A percentile compares a stretch with the other conserved stretches of the same genome.
phyloP scores from a whole-genome alignment of 2,888 invertebrate genomes.

The Drosophila tripunctata region DNA sequence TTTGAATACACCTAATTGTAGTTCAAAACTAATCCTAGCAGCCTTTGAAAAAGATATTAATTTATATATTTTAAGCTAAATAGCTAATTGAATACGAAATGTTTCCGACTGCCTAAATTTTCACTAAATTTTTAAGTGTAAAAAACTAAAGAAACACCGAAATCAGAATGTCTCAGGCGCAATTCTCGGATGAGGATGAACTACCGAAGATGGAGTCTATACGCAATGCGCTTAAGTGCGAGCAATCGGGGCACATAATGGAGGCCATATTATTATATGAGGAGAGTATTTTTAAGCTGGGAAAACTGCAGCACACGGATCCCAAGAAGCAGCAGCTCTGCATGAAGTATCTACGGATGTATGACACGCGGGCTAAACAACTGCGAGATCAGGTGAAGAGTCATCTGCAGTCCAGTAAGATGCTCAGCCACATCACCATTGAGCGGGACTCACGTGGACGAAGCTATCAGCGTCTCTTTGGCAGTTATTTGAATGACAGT shows the following conservation, averaged over 20 bases:
- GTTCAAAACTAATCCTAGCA: not conserved
- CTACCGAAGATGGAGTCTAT: conserved; percentile 53
- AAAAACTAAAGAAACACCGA: too few relatives aligned
- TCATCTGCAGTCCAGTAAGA: conserved; percentile 89
- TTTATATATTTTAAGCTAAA: too few relatives aligned
- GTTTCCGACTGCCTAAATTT: too few relatives aligned
- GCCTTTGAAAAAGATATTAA: not conserved
- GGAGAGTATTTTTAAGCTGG: conserved; percentile 63
- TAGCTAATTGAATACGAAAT: too few relatives aligned
- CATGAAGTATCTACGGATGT: conserved; percentile 87
- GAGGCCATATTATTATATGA: conserved; percentile 69
- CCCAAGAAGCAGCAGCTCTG: conserved; percentile 78
- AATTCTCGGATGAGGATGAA: conserved; percentile 38
- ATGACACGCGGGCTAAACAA: conserved; percentile 91
- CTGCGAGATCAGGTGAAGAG: conserved; percentile 89
- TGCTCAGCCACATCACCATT: conserved; percentile 90
- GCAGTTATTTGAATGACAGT: conserved; percentile 90
- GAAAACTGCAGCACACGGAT: conserved; percentile 85
- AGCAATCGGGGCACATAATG: conserved; percentile 67
- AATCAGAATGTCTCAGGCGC: conserved; percentile 47
- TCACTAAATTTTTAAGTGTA: not conserved
- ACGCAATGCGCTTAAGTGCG: conserved; percentile 58
- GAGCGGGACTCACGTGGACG: conserved; percentile 90
- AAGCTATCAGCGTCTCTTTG: conserved; percentile 91
- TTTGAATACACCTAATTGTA: too few relatives aligned